Conservation (phyloP, 2,888 invertebrate species). For the Netelia fuscicornis region DNA sequence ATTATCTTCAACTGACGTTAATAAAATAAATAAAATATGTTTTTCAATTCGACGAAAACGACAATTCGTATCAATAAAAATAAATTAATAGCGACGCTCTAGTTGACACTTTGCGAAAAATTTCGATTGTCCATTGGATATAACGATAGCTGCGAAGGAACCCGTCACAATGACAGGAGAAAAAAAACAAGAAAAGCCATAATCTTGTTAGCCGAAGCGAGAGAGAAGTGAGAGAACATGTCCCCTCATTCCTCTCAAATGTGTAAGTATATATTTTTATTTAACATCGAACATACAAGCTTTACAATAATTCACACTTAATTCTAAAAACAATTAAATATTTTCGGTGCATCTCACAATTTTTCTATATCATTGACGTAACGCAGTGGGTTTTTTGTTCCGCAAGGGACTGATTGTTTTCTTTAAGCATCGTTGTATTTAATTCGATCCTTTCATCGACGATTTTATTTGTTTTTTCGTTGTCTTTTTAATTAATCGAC, state of each 20-base stretch:
- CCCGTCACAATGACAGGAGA: constrained; percentile 32
- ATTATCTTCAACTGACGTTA: background rate
- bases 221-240: constrained; percentile 6
- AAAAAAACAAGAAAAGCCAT: constrained; percentile 17
- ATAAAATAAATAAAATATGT: background rate
- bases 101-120: background rate
- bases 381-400: too few relatives aligned
- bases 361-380: too few relatives aligned
- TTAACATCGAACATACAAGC: too few relatives aligned
- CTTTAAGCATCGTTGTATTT: too few relatives aligned
- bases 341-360: too few relatives aligned
- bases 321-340: too few relatives aligned
- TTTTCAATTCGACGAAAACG: background rate
- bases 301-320: too few relatives aligned
- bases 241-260: constrained; percentile 71
- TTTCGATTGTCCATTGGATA: background rate
- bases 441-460: too few relatives aligned
- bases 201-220: constrained; percentile 18
- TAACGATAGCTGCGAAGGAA: constrained; percentile 62
- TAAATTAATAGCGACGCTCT: background rate
- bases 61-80: background rate
- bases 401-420: too few relatives aligned
- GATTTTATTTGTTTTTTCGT: too few relatives aligned
- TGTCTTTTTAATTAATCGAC: too few relatives aligned
- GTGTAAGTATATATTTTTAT: constrained; percentile 68